Base-by-base conservation (phyloP, 1,140 invertebrate genomes). In the Drosophila subpulchrella region DNA sequence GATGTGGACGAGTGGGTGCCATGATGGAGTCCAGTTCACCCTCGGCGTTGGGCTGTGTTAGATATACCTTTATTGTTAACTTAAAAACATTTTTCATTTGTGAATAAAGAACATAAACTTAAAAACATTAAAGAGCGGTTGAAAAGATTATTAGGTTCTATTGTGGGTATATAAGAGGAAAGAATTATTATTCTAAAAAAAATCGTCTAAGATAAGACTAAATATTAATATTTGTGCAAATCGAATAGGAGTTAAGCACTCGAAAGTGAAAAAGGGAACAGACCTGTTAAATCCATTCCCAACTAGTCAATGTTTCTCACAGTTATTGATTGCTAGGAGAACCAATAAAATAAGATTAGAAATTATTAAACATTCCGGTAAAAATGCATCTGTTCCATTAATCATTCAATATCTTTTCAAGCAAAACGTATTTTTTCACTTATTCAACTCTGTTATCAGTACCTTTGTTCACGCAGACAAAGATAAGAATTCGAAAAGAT, bases 1-100 rank as follows among this genome's bases (percentile, higher is more conserved):
- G 83, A 89, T 34, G 84, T 73, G 20, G 84, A 88, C 34, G 72
- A 88, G 57, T 83, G 57, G 76, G 84, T 88, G 42, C 83, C 83
- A 11, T 86, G 47, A 72, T 11, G 4, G 30, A 48, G 17, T 27
- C 17, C 6, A 12, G 50, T 44, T 34, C 39, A 36, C 10, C 44
- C 39, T 15, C n/a, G 32, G 34, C 27, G 15, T 32, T 30, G 58
- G 59, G 73, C 75, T 85, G 81, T 77, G 81, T 65, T 84, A 84
- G 57, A 63, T 81, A 56, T 58, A 63, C 39, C 54, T 85, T 67
- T 38, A 66, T 74, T 79, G 50, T 63, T 83, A 81, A 20, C 44
- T 13, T 27, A 11, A 70, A 61, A 66, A 41, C 24, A 24, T 36
- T 38, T 50, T 24, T 51, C 36, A 48, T 53, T 20, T 20, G 39